Base-by-base conservation (phyloP, 2,888 invertebrate genomes). In the Geotrupes spiniger region DNA sequence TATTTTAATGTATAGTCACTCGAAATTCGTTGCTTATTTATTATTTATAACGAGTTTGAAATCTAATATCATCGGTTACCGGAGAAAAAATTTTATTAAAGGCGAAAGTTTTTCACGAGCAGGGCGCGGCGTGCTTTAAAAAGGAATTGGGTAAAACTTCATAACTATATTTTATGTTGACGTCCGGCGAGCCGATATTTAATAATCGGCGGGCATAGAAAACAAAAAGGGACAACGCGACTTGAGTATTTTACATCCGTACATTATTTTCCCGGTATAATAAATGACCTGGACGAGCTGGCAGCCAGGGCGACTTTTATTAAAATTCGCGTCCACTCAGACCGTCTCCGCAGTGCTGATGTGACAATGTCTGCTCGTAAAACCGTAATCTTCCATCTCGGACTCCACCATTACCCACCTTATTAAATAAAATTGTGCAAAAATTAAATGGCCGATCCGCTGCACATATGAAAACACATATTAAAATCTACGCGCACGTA, bases 341-440 rank as follows among this genome's bases (percentile, higher is more conserved):
- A 10, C 33, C 33, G 29, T 33, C 33, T 33, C 33, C 33, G 11
- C 8, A 10, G 33, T 33, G 33, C 33, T 33, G 33, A 33, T 33
- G 33, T 33, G 33, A 33, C 33, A 33, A 33, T 33, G 33, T 12
- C 33, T 33, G 33, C 33, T 33, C 33, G 33, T 33, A 33, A 33
- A 33, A 33, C 33, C 33, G 33, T 27, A 40, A 40, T 26, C 40
- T 40, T 40, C 27, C 25, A 40, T 26, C 40, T 4, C 4, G 40
- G 26, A 27, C 16, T 38, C 21, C 21, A 38, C 25, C 33, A 38
- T 38, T 25, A 38, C 17, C 11, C 17, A 38, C 40, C 40, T 40
- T 33, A 33, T 33, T 33, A 14, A 33, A 33, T 15, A 15, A 15
- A 33, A 33, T 33, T 33, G 10, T 33, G 15, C 33, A 33, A 15